Conservation (phyloP, 2,797 vertebrate species). For the Lagodon rhomboides region DNA sequence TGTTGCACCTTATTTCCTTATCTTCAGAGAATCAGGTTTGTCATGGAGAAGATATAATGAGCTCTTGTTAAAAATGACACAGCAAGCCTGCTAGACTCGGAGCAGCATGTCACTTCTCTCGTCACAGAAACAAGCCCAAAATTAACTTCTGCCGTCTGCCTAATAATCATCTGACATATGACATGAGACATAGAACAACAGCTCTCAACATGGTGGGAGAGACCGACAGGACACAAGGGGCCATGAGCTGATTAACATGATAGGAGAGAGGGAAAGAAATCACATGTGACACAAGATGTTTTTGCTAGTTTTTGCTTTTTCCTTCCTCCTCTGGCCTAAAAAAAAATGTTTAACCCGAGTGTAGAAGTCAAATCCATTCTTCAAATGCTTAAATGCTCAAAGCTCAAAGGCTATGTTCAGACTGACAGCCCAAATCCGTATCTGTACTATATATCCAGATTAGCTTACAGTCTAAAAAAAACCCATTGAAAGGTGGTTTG, state of each 20-base stretch:
- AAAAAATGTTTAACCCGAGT: too few relatives aligned
- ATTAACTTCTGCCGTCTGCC: not conserved
- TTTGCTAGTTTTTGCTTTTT: too few relatives aligned
- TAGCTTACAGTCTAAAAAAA: too few relatives aligned
- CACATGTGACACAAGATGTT: too few relatives aligned
- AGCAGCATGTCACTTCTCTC: conserved; percentile 9
- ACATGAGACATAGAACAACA: not conserved
- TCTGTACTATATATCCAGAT: too few relatives aligned
- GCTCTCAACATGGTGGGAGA: not conserved
- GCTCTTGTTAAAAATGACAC: conserved; percentile 29
- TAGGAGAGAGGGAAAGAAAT: not conserved
- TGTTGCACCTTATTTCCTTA: conserved; percentile 3
- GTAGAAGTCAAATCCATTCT: not conserved
- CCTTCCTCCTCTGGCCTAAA: too few relatives aligned
- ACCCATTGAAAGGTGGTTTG: too few relatives aligned
- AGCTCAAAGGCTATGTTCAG: not conserved
- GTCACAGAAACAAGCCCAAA: not conserved
- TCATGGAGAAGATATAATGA: conserved; percentile 32
- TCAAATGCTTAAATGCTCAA: not conserved
- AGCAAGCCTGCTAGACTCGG: not conserved
- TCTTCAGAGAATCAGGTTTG: conserved; percentile 23
- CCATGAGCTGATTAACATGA: too few relatives aligned
- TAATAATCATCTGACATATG: not conserved
- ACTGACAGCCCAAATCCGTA: too few relatives aligned
- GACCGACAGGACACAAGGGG: not conserved